Conservation (phyloP, 1,140 invertebrate genomes). For the Psix sp. region DNA sequence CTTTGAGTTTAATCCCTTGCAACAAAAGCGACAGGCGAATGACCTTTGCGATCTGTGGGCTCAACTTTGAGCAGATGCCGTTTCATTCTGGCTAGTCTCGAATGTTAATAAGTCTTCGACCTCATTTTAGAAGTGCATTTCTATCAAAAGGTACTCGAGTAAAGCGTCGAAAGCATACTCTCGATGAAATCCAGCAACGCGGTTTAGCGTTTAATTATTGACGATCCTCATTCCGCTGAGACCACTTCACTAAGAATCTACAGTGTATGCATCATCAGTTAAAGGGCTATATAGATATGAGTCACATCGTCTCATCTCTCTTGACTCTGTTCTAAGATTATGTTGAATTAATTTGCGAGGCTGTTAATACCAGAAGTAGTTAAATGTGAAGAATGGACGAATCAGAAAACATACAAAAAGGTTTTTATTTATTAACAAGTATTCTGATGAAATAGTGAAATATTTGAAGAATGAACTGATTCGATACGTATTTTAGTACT, state of each 20-base stretch:
- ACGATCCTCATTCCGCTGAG: conserved; percentile 32
- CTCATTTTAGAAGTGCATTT: conserved; percentile 45
- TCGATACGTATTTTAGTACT: too few relatives aligned
- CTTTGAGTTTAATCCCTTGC: not conserved
- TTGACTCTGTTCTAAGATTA: conserved; percentile 19
- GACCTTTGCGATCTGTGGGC: conserved; percentile 18
- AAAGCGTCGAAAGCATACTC: conserved; percentile 38
- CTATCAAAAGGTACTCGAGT: conserved; percentile 47
- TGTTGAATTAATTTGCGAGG: too few relatives aligned
- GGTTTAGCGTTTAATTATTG: conserved; percentile 62
- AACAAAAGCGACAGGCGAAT: conserved; percentile 14
- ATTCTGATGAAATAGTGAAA: too few relatives aligned
- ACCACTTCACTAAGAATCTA: conserved; percentile 43
- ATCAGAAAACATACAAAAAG: too few relatives aligned
- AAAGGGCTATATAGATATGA: conserved; percentile 22
- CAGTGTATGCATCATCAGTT: conserved; percentile 44
- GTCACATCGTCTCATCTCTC: conserved; percentile 8
- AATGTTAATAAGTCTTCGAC: conserved; percentile 55
- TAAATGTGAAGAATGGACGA: too few relatives aligned
- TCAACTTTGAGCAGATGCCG: conserved; percentile 13
- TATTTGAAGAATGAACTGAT: too few relatives aligned
- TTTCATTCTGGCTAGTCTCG: conserved; percentile 28
- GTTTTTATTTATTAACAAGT: too few relatives aligned
- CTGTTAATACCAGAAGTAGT: too few relatives aligned
- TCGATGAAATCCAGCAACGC: conserved; percentile 58